These are phyloP conservation scores for Ameiurus melas DNA, from an alignment of 2,113 vertebrate species.

Conservation along the genomic window DNA sequence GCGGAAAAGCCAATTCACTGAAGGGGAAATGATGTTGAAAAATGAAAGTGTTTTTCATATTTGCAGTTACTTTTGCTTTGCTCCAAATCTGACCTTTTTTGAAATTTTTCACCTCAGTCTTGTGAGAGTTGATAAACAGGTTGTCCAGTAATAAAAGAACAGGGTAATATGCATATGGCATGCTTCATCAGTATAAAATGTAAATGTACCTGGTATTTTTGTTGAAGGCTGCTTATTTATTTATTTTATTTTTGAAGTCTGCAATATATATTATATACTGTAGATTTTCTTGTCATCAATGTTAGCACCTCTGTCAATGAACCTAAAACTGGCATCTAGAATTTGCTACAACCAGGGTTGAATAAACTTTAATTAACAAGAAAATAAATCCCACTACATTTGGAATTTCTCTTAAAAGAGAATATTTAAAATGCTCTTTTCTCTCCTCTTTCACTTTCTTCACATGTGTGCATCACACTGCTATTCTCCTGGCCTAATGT, in stretches of 20 bases:
- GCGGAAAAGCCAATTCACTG: background rate
- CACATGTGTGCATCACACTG: background rate
- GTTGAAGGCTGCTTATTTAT: background rate
- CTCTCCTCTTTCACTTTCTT: background rate
- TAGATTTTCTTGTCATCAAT: background rate
- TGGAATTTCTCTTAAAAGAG: conserved; percentile 55
- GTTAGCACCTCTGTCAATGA: background rate
- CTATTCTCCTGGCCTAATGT: conserved; percentile 60
- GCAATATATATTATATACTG: background rate
- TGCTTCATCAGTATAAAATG: background rate
- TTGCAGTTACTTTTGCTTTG: background rate
- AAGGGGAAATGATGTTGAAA: background rate
- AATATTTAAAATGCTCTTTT: conserved; percentile 51
- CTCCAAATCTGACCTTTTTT: background rate
- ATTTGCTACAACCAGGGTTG: background rate
- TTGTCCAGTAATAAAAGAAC: background rate
- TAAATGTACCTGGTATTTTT: background rate
- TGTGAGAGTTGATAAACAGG: background rate
- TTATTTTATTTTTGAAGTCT: background rate
- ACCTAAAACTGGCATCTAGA: background rate
- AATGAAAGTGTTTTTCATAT: background rate
- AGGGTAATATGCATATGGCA: background rate
- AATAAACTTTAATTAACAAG: conserved; percentile 1
- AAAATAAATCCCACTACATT: conserved; percentile 39
- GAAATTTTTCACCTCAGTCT: background rate